Percentiles rank a stretch among this genome's conserved stretches.
phyloP scores from a whole-genome alignment of 2,888 invertebrate species.

The Cephus spinipes region DNA sequence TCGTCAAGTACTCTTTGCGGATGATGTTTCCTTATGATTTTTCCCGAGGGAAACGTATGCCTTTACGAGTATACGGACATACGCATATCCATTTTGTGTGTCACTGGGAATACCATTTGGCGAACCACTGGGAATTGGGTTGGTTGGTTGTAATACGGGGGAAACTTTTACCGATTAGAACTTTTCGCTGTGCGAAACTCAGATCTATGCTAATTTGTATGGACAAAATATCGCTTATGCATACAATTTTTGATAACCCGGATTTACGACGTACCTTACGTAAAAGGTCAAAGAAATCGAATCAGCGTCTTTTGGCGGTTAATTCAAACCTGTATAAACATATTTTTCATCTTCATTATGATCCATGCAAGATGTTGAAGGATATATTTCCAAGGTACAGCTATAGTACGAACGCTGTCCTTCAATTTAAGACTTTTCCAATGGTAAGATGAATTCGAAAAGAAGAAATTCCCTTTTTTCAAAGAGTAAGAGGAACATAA shows the following conservation, averaged over 20 bases:
- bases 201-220: conserved; percentile 33
- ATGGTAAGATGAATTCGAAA: not conserved
- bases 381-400: not conserved
- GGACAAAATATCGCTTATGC: conserved; percentile 26
- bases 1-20: not conserved
- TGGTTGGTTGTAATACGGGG: not conserved
- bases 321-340: not conserved
- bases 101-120: not conserved
- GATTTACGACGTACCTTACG: not conserved
- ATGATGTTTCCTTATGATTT: not conserved
- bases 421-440: not conserved
- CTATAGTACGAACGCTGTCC: not conserved
- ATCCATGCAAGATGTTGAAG: not conserved
- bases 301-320: not conserved
- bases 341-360: not conserved
- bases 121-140: not conserved
- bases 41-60: not conserved
- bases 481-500: not conserved
- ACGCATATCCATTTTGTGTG: not conserved
- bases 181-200: conserved; percentile 27
- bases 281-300: not conserved
- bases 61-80: not conserved
- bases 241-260: not conserved
- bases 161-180: conserved; percentile 7
- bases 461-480: not conserved